Evolutionary conservation across 2,113 vertebrate genomes (phyloP).

Genomic region (Ranitomeya variabilis): DNA sequence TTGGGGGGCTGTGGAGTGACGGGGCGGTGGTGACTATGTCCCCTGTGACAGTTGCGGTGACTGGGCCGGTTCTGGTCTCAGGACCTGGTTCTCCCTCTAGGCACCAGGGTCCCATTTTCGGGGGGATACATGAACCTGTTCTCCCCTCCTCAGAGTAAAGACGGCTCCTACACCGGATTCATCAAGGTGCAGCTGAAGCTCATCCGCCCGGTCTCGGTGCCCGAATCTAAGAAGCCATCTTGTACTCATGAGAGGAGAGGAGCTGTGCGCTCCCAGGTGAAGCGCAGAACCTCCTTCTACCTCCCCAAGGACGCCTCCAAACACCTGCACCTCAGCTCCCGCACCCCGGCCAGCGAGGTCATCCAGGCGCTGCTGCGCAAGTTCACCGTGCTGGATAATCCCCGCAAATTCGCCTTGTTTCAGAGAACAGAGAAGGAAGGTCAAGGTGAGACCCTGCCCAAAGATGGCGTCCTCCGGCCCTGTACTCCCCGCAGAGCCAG

Average conservation of each 20-base stretch:
- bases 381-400: slow-evolving; percentile 93
- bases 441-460: slow-evolving; percentile 77
- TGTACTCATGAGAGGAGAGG: slow-evolving; percentile 66
- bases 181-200: slow-evolving; percentile 96
- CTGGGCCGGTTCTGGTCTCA: not conserved
- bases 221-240: slow-evolving; percentile 74
- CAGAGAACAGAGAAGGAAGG: slow-evolving; percentile 85
- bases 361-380: slow-evolving; percentile 93
- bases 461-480: no score
- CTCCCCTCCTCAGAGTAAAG: slow-evolving; percentile 78
- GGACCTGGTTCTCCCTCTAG: not conserved
- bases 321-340: slow-evolving; percentile 90
- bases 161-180: slow-evolving; percentile 93
- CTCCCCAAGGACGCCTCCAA: slow-evolving; percentile 91
- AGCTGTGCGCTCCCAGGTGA: slow-evolving; percentile 68
- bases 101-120: not conserved
- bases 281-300: slow-evolving; percentile 92
- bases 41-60: not conserved
- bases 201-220: slow-evolving; percentile 86
- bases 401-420: slow-evolving; percentile 93
- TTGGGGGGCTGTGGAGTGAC: no score
- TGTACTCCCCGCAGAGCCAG: no score
- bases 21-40: no score
- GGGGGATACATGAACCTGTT: not conserved
- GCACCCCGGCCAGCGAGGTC: slow-evolving; percentile 86